phyloP scores from a whole-genome alignment of 1,140 invertebrate species.

The Atta cephalotes region DNA sequence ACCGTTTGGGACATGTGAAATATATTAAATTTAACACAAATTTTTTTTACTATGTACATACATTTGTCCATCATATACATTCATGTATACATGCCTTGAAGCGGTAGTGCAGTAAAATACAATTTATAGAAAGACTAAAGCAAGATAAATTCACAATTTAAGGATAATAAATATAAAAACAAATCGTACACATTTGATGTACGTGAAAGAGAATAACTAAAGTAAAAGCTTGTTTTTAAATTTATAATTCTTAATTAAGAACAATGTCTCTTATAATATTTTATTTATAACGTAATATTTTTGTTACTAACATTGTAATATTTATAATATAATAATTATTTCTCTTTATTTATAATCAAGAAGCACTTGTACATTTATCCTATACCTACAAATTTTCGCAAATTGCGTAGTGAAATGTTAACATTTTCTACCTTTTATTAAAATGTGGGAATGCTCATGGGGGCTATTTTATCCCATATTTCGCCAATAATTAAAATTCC shows the following conservation, averaged over 20 bases:
- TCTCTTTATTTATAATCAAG: too few species aligned
- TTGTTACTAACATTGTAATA: too few species aligned
- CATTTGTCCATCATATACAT: neutral
- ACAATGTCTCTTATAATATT: neutral
- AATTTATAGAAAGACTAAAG: neutral
- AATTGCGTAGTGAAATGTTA: neutral
- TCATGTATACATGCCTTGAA: neutral
- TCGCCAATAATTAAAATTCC: conserved; percentile 38
- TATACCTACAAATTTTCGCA: neutral
- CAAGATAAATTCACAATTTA: neutral
- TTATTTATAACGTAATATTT: neutral
- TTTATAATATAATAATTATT: too few species aligned
- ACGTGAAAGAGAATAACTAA: neutral
- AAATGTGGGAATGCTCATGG: neutral
- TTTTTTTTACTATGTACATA: neutral
- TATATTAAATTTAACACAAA: too few species aligned
- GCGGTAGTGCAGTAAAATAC: neutral
- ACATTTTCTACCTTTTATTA: conserved; percentile 20
- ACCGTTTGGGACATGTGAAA: too few species aligned
- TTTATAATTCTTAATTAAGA: neutral
- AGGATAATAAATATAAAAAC: neutral
- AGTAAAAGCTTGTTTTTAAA: neutral
- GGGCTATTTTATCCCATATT: neutral
- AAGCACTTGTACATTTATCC: neutral
- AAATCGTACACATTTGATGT: neutral